Base-by-base conservation (phyloP, 2,113 vertebrate genomes). In the Apteryx owenii region DNA sequence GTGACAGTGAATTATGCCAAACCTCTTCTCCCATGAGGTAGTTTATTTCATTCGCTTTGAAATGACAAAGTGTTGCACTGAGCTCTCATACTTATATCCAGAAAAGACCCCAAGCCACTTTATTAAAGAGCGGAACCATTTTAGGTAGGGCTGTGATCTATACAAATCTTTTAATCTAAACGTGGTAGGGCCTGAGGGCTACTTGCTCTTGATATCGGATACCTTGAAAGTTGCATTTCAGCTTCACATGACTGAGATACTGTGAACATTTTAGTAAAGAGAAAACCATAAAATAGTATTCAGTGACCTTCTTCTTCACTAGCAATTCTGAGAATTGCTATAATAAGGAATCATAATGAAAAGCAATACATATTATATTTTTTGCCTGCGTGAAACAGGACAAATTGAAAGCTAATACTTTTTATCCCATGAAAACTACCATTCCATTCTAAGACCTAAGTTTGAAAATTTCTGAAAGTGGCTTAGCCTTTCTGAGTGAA, bases 51-150 rank as follows among this genome's bases (percentile, higher is more conserved):
- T 17, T 84, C 42, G 86, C 80, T 82, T 93, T 76, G 65, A 79
- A 94, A 68, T 79, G 56, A 90, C 81, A 92, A 89, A 62, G 69
- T 95, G 88, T 44, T 89, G 51, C 58, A 65, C 36, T 80, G 84
- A 96, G 56, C 5, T 85, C 68, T 77, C 89, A 91, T 78, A 88
- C n/a, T 70, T 89, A 61, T 14, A 5, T 62, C 82, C 33, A 65
- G 42, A 76, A 48, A 50, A n/a, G 48, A 31, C 31, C 19, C 33
- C 40, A 62, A 76, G 22, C 3, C 5, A 31, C 10, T 8, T 62
- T 48, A 38, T 38, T 72, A 21, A n/a, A 72, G 51, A 72, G 25
- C 11, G 22, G 69, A 25, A 51, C 22, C 17, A 29, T 72, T 72
- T 72, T 5, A 38, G 11, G 46, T 10, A 5, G 12, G 20, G 7